Evolutionary conservation across 2,113 vertebrate genomes (phyloP).

Genomic region (Mystacornis crossleyi): DNA sequence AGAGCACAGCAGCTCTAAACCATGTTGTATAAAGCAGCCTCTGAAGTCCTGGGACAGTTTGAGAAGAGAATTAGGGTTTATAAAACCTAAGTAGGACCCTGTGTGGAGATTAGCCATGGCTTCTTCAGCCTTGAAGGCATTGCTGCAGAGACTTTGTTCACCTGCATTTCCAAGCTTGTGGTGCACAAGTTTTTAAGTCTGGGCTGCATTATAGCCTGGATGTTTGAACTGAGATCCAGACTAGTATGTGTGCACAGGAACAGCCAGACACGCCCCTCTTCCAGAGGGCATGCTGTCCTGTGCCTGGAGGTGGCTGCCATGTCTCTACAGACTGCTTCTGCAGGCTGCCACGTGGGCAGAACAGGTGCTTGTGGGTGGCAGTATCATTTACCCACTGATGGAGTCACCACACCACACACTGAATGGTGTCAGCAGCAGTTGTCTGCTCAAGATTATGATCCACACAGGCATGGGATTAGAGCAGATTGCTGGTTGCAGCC

Average conservation of each 20-base stretch:
- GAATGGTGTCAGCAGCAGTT: constrained; percentile 21
- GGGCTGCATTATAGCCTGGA: neutral
- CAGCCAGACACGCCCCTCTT: neutral
- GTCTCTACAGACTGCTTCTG: neutral
- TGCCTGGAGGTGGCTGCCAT: neutral
- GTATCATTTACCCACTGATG: constrained; percentile 47
- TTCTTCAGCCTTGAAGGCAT: neutral
- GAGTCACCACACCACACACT: neutral
- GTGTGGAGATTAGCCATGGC: neutral
- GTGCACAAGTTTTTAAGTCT: neutral
- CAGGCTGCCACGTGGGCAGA: neutral
- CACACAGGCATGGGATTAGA: neutral
- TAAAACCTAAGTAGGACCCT: neutral
- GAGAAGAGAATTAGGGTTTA: neutral
- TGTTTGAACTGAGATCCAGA: neutral
- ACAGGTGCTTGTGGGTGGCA: constrained; percentile 62
- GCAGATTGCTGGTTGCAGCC: neutral
- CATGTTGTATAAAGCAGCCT: neutral
- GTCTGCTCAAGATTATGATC: constrained; percentile 3
- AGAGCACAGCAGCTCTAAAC: neutral
- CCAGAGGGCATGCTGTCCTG: neutral
- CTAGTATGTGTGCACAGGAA: neutral
- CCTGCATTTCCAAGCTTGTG: neutral
- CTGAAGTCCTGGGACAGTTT: neutral
- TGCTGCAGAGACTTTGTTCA: neutral